A percentile compares a stretch with the other conserved stretches of the same genome.
Evolutionary conservation across 1,140 invertebrate species (phyloP).

Genomic region (Trachymyrmex septentrionalis): DNA sequence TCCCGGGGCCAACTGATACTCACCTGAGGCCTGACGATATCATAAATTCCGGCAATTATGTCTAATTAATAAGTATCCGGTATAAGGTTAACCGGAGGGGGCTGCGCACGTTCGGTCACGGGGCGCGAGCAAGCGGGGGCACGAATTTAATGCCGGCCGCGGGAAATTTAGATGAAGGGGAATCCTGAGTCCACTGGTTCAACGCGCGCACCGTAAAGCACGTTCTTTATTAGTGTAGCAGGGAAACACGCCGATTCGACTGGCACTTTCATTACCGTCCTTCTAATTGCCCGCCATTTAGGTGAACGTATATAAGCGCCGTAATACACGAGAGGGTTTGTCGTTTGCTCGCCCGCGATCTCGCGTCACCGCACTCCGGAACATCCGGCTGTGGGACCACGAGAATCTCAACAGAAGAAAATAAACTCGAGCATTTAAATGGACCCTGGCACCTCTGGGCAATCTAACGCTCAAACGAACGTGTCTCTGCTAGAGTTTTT

Average conservation of each 20-base stretch:
- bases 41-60: conserved; percentile 83
- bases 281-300: conserved; percentile 84
- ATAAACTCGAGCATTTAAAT: conserved; percentile 37
- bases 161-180: conserved; percentile 82
- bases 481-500: background rate
- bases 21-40: conserved; percentile 77
- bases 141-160: conserved; percentile 79
- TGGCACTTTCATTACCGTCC: conserved; percentile 84
- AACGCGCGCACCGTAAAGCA: conserved; percentile 77
- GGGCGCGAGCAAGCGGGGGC: conserved; percentile 52
- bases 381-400: conserved; percentile 50
- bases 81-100: conserved; percentile 71
- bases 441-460: conserved; percentile 11
- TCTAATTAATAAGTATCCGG: conserved; percentile 82
- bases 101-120: conserved; percentile 1
- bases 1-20: conserved; percentile 17
- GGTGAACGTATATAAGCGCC: conserved; percentile 80
- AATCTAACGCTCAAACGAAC: background rate
- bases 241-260: conserved; percentile 81
- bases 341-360: conserved; percentile 78
- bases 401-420: conserved; percentile 55
- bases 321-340: conserved; percentile 77
- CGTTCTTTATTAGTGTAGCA: conserved; percentile 79
- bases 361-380: conserved; percentile 73
- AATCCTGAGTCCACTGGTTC: conserved; percentile 65